Evolutionary conservation across 2,797 vertebrate species (phyloP).

Genomic region (Halcyon smyrnensis): DNA sequence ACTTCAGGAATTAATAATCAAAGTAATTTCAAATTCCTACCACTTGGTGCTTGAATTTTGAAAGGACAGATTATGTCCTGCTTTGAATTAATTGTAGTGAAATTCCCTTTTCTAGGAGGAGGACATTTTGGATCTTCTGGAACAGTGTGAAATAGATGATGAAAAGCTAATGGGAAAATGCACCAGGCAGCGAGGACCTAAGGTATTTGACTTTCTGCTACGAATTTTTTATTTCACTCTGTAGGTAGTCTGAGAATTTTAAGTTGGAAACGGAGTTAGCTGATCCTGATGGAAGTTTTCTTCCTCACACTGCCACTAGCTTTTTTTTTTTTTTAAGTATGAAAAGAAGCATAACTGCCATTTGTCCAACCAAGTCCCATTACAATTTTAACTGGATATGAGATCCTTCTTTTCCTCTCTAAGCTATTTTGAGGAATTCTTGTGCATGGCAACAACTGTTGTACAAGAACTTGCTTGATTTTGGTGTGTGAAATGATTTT

Average conservation of each 20-base stretch:
- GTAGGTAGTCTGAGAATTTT: neutral
- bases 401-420: neutral
- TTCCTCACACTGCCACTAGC: neutral
- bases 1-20: neutral
- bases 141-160: conserved; percentile 96
- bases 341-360: neutral
- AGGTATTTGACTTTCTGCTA: conserved; percentile 73
- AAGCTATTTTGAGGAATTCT: neutral
- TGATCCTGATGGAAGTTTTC: neutral
- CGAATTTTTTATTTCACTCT: neutral
- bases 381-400: neutral
- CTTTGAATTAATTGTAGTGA: conserved; percentile 1
- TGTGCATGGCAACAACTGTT: neutral
- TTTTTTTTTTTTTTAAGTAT: neutral
- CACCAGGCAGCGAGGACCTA: conserved; percentile 79
- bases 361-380: neutral
- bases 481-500: conserved; percentile 4
- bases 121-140: conserved; percentile 96
- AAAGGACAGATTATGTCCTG: neutral
- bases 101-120: conserved; percentile 85
- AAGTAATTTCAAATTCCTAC: neutral
- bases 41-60: neutral
- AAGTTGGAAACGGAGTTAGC: neutral
- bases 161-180: conserved; percentile 91
- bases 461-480: neutral